Evolutionary conservation across 2,797 vertebrate genomes (phyloP), one percentile per base, ranked within the genome.

Genomic region (Chromis chromis): DNA sequence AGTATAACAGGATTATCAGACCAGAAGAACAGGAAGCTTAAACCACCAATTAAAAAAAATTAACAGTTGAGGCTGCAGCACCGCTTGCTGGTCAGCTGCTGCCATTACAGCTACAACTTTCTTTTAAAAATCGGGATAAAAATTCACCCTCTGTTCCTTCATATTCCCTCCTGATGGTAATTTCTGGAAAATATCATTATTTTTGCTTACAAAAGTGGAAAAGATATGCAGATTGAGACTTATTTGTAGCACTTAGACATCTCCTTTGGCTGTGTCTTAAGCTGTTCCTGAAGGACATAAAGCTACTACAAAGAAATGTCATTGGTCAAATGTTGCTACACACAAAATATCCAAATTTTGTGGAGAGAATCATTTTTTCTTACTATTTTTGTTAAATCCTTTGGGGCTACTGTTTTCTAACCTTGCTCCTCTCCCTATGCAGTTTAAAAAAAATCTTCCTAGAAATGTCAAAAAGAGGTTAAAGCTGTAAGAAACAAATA

Each of bases 11-110:
- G 46, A 75, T 79, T 31, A 69, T 49, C 27, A 44, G 16, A 25
- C 31, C 39, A 4, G 3, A 46, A 39, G 40, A 70, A 25, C 40
- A 39, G 27, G 49, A 40, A n/a, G 24, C 25, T 72, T 10, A 63
- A 67, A 74, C 27, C 12, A 17, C 24, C 21, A 5, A 24, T 62
- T 48, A 3, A 0, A 68, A 53, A 16, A 11, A 27, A 39, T 31
- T 36, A 72, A 54, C 22, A 52, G 55, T 22, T 75, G n/a, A 66
- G 65, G 66, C 75, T 82, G 53, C 65, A 87, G 75, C 85, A 48
- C 91, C 92, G 22, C 79, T 53, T 89, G 69, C 72, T 90, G 92
- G 89, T 65, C 68, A 76, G 1, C 39, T 4, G 0, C 53, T 68
- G 65, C 40, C 48, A 92, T 79, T 91, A 89, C 93, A 90, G 44